Conservation (phyloP, 2,888 invertebrate species). For the Acronicta psi region DNA sequence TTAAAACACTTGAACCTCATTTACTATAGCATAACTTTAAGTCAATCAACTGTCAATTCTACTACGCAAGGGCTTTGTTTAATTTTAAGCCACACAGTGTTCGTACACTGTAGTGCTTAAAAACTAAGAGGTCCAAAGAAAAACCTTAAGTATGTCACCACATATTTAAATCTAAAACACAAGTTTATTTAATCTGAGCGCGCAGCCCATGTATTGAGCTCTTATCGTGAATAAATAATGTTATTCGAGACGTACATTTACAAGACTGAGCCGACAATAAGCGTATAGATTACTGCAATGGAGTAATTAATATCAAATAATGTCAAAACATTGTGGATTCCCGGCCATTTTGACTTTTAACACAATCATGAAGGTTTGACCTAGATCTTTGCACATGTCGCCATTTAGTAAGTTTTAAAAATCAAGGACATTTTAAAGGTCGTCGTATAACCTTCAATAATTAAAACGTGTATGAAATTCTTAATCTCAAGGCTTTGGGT, state of each 20-base stretch:
- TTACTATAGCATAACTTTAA: neutral
- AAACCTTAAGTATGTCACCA: constrained; percentile 13
- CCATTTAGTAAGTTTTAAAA: constrained; percentile 46
- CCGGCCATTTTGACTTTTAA: constrained; percentile 12
- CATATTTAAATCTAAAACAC: constrained; percentile 39
- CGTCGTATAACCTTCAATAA: constrained; percentile 39
- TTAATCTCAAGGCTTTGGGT: neutral
- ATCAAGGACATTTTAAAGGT: constrained; percentile 52
- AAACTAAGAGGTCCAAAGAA: constrained; percentile 23
- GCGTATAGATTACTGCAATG: constrained; percentile 45
- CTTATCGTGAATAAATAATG: constrained; percentile 63
- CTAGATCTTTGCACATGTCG: constrained; percentile 48
- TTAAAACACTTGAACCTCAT: no score
- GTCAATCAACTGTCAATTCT: neutral
- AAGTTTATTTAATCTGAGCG: constrained; percentile 34
- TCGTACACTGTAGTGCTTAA: constrained; percentile 11
- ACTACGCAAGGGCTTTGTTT: neutral
- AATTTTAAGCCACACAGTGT: constrained; percentile 10
- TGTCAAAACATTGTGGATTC: constrained; percentile 11
- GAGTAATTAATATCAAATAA: constrained; percentile 47
- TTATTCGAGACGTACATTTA: constrained; percentile 51
- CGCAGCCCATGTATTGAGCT: constrained; percentile 48
- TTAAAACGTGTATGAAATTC: constrained; percentile 5
- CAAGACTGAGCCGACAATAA: constrained; percentile 40
- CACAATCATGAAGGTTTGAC: constrained; percentile 30